Evolutionary conservation across 2,888 invertebrate genomes (phyloP), one percentile per base, ranked within the genome.

Genomic region (Zygogramma bicolorata): DNA sequence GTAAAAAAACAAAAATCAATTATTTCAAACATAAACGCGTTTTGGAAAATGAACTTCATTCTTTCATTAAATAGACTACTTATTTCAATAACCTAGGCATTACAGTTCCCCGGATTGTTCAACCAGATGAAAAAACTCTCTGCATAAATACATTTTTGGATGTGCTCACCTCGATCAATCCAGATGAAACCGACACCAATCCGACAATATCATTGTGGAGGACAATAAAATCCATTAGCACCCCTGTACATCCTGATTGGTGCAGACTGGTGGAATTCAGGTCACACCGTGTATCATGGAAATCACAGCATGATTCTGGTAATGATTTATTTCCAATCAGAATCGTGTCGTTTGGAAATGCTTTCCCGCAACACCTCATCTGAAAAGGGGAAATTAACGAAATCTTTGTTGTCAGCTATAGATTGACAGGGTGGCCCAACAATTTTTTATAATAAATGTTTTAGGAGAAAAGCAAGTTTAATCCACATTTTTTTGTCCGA

Each of bases 341-440:
- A 6, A 46, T 18, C 66, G 53, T 65, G 13, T 69, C 61, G 18
- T 15, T 6, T 7, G 66, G 53, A 4, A 34, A 46, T 20, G 27
- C 18, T 15, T 34, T 15, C 1, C 73, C 73, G 31, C 73, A 73
- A 29, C 73, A 73, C 3, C 15, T 53, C 13, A 73, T 18, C 73
- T 73, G 53, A 57, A 61, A 49, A 71, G 25, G 2, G 18, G 13
- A 22, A 2, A 4, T 13, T 10, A 22, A 29, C 13, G 8, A n/a
- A 18, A 42, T 15, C 15, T 42, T n/a, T 1, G n/a, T n/a, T n/a
- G n/a, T n/a, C n/a, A n/a, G n/a, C n/a, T n/a, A n/a, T n/a, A n/a
- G n/a, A n/a, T n/a, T n/a, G n/a, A n/a, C n/a, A n/a, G n/a, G n/a
- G n/a, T n/a, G n/a, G n/a, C n/a, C n/a, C n/a, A n/a, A n/a, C n/a